A percentile compares a stretch with the other conserved stretches of the same genome.
Evolutionary conservation across 2,888 invertebrate species (phyloP).

Genomic region (Cremastinae sp.): DNA sequence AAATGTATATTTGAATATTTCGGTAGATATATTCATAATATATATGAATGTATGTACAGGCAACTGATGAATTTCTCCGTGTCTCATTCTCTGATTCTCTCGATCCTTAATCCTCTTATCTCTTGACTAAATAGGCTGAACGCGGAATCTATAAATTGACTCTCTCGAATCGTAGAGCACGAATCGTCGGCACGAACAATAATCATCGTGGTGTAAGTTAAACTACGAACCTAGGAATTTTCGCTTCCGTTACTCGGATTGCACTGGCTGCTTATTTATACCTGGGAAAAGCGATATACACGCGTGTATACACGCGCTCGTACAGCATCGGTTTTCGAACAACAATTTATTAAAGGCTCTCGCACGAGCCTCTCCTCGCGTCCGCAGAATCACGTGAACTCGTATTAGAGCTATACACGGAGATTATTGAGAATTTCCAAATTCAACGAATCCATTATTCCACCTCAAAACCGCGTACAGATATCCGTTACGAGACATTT

Average conservation of each 20-base stretch:
- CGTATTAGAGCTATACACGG: not conserved
- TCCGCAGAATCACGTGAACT: not conserved
- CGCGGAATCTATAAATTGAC: constrained; percentile 62
- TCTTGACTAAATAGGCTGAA: constrained; percentile 63
- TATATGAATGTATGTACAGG: not conserved
- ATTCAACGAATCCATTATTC: constrained; percentile 18
- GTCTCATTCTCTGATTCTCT: constrained; percentile 34
- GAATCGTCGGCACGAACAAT: constrained; percentile 47
- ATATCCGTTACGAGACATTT: constrained; percentile 10
- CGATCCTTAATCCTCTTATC: constrained; percentile 65
- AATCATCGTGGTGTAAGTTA: constrained; percentile 38
- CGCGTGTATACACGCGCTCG: constrained; percentile 2
- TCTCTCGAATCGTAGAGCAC: constrained; percentile 50
- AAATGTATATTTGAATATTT: constrained; percentile 13
- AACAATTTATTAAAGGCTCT: constrained; percentile 25
- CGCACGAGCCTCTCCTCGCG: not conserved
- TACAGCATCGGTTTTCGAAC: constrained; percentile 25
- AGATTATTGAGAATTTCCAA: constrained; percentile 27
- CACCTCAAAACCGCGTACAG: not conserved
- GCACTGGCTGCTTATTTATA: constrained; percentile 4
- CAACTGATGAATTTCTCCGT: constrained; percentile 46
- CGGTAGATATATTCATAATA: not conserved
- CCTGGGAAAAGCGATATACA: constrained; percentile 10
- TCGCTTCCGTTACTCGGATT: constrained; percentile 4
- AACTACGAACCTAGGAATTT: constrained; percentile 23